phyloP scores from a whole-genome alignment of 2,888 invertebrate species.

The Tryphoninae sp. region DNA sequence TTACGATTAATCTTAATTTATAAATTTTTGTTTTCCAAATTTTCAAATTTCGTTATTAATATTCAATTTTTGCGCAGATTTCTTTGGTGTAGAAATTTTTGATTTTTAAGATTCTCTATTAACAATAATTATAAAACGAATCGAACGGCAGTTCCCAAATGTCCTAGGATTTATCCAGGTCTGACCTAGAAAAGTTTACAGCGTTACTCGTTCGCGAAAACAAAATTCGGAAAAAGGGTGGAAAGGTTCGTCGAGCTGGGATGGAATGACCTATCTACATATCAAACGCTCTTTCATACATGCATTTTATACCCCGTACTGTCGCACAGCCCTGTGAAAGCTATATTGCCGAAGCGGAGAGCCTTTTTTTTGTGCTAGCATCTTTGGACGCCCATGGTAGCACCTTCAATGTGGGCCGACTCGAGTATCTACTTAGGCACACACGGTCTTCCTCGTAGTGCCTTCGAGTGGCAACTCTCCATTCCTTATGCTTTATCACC shows the following conservation, averaged over 20 bases:
- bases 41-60: no score
- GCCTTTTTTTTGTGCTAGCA: slow-evolving; percentile 44
- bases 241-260: neutral
- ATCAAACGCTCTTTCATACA: slow-evolving; percentile 21
- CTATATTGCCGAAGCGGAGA: slow-evolving; percentile 11
- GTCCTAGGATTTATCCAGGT: no score
- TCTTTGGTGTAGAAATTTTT: no score
- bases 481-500: slow-evolving; percentile 68
- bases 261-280: neutral
- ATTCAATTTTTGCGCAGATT: no score
- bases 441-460: slow-evolving; percentile 68
- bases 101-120: no score
- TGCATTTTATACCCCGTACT: slow-evolving; percentile 30
- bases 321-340: neutral
- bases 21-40: no score
- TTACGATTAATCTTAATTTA: no score
- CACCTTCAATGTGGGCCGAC: slow-evolving; percentile 60
- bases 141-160: no score
- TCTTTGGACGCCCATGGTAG: slow-evolving; percentile 42
- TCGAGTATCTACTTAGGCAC: slow-evolving; percentile 72
- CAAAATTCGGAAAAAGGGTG: neutral
- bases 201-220: neutral
- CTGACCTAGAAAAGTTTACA: neutral
- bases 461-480: slow-evolving; percentile 65
- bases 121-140: no score